Evolutionary conservation across 30 jellyfish, hydroid and myxozoan genomes (phyloP), one percentile per base, ranked within the genome.

Genomic region (Aurelia sp.): DNA sequence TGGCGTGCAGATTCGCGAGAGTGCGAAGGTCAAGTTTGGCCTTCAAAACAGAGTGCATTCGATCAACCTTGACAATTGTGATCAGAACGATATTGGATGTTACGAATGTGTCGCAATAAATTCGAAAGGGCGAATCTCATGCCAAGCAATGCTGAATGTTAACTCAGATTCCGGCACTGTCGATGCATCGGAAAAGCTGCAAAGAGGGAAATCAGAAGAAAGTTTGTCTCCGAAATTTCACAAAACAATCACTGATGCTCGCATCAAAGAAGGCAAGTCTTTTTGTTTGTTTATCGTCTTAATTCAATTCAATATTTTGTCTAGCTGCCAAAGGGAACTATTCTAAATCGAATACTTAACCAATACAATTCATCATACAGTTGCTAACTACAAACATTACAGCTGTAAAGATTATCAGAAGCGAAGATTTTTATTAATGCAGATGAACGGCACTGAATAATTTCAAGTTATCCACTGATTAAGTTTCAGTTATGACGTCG

Each of bases 61-160:
- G 2, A 71, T 84, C 31, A 70, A 67, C 5, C 65, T 84, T 17
- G 55, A 67, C 24, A 52, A 51, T 8, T 84, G 93, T 55, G 82
- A 72, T 27, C 27, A 66, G 35, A 73, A 72, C 62, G 98, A 93
- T 50, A 58, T 84, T 30, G 98, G 98, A 0, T 96, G 96, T 53
- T 93, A 93, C 82, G 98, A 93, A 51, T 88, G 97, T 57, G 97
- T 88, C 51, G 98, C 98, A 10, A 78, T 81, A 50, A 93, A 93
- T 67, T 82, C 89, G 11, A 76, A 78, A 63, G 96, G 96, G 21
- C 44, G 87, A 35, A 78, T 88, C 18, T 74, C 90, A 7, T 88
- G 96, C 52, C 96, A 88, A 44, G 89, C 90, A 33, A 78, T 88
- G 77, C 72, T 88, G 24, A 48, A 77, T 21, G 91, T 88, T 35